A percentile compares a stretch with the other conserved stretches of the same genome.
phyloP scores from a whole-genome alignment of 2,888 invertebrate species.

The Mesorhabditis spiculigera region DNA sequence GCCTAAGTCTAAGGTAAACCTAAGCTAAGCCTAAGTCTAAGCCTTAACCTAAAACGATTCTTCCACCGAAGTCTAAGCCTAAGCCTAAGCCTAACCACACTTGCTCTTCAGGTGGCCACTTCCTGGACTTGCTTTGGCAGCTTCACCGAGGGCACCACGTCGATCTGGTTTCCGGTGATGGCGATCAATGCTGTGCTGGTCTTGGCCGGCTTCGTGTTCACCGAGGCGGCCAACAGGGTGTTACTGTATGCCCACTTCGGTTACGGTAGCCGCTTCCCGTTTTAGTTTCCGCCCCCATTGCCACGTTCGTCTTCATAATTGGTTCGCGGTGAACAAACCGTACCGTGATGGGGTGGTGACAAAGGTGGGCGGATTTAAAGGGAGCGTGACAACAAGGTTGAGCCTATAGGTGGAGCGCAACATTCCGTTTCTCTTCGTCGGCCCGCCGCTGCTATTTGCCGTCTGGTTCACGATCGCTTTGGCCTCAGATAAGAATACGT shows the following conservation, averaged over 20 bases:
- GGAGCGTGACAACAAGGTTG: neutral
- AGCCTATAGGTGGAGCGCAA: neutral
- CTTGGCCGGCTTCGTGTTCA: neutral
- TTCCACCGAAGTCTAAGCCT: too few relatives aligned
- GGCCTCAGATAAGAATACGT: neutral
- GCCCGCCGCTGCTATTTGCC: neutral
- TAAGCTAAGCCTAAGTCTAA: too few relatives aligned
- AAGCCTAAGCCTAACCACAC: too few relatives aligned
- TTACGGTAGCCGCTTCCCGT: neutral
- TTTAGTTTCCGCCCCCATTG: slow-evolving; percentile 2
- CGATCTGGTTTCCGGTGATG: slow-evolving; percentile 4
- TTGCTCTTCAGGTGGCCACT: neutral
- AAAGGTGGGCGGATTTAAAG: neutral
- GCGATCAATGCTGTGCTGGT: neutral
- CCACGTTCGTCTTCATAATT: slow-evolving; percentile 1
- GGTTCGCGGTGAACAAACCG: neutral
- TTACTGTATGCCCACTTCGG: neutral
- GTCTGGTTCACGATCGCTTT: neutral
- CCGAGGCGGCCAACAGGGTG: neutral
- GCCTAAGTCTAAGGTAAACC: too few relatives aligned
- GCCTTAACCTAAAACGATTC: too few relatives aligned
- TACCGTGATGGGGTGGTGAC: neutral
- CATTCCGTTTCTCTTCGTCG: neutral
- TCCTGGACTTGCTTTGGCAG: neutral
- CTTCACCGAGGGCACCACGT: neutral